Evolutionary conservation across 1,140 invertebrate species (phyloP), one percentile per base, ranked within the genome.

Genomic region (Drosophila arawakana): DNA sequence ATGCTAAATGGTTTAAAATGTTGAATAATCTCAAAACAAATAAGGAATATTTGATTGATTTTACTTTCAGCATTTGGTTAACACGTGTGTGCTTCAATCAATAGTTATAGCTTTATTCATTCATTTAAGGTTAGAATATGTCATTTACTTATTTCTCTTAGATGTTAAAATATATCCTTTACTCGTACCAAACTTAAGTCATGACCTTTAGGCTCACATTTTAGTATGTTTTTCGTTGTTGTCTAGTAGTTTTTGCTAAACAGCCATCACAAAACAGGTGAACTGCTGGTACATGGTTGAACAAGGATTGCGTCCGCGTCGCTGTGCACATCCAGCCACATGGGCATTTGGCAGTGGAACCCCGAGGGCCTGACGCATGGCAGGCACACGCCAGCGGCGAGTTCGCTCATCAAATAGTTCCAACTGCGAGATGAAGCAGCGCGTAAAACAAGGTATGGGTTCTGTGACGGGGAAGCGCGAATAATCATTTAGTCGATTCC

Each of bases 371-470:
- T 61, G 55, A 2, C 73, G 72, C 83, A 91, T 84, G 41, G 52
- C 63, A 5, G 60, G 59, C 34, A 90, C 18, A 30, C 75, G 78
- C 90, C 90, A 91, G 44, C 77, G 81, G 0, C 65, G 78, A 0
- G 75, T 76, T n/a, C 68, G 75, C 30, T 89, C 67, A 15, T 89
- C 76, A 34, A 84, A 91, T 0, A 91, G 68, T 6, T 73, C 41
- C 65, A 91, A 37, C 7, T 80, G 69, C 7, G 71, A 50, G 15
- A 89, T 52, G 60, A 91, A 91, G 41, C 90, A 91, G 15, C 73
- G 77, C 0, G 90, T 83, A 21, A 72, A 91, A 9, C 90, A 91
- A 2, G 90, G 85, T 34, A 91, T 90, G 7, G 90, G 90, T 35
- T 91, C 90, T 0, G 6, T 37, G 0, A 81, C 83, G 0, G 90